phyloP scores from a whole-genome alignment of 2,888 invertebrate species.

The Junonia oenone region DNA sequence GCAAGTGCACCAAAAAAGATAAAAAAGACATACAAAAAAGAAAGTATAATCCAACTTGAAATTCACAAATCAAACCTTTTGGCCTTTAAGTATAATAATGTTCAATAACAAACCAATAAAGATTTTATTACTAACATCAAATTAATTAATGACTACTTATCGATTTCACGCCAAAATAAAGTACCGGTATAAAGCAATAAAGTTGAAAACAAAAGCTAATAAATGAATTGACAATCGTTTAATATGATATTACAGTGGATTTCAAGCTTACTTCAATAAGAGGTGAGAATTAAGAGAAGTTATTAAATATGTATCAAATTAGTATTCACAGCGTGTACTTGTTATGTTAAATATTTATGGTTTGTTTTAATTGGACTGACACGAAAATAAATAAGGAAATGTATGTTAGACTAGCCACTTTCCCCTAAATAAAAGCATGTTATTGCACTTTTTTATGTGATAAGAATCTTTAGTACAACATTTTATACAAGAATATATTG shows the following conservation, averaged over 20 bases:
- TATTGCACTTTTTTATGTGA: neutral
- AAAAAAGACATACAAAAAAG: neutral
- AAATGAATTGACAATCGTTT: neutral
- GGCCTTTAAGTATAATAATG: neutral
- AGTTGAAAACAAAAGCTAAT: neutral
- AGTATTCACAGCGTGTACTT: neutral
- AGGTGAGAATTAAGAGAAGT: too few species aligned
- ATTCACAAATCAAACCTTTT: neutral
- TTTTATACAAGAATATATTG: too few species aligned
- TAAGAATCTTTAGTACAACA: too few species aligned
- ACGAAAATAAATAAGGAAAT: conserved; percentile 12
- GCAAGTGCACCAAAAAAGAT: neutral
- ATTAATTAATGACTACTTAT: neutral
- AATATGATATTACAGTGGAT: neutral
- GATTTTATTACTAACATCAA: conserved; percentile 12
- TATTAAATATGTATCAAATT: too few species aligned
- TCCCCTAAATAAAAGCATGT: neutral
- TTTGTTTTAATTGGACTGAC: conserved; percentile 1
- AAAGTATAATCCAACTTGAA: neutral
- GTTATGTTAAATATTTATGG: conserved; percentile 1
- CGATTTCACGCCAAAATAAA: neutral
- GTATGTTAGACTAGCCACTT: conserved; percentile 8
- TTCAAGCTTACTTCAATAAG: too few species aligned
- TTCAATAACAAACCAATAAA: conserved; percentile 28
- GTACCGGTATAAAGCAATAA: neutral